These are phyloP conservation scores for Cephalotes varians DNA, from an alignment of 2,888 invertebrate genomes.

Conservation along the genomic window DNA sequence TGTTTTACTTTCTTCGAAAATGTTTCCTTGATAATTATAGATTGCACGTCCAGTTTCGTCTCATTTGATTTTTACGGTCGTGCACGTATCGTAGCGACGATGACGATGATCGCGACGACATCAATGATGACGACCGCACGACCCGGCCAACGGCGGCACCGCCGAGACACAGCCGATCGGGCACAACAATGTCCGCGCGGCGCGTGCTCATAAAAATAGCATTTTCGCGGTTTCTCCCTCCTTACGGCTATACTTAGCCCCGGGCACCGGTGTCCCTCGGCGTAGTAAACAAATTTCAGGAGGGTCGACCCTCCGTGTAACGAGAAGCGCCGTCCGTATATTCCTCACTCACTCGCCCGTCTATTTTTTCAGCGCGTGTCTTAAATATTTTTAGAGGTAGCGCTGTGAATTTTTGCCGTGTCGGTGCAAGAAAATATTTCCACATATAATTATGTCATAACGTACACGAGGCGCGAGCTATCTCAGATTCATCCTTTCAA, in stretches of 20 bases:
- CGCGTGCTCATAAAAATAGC: slow-evolving; percentile 81
- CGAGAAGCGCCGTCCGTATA: slow-evolving; percentile 60
- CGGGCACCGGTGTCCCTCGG: slow-evolving; percentile 75
- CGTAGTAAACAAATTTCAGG: slow-evolving; percentile 80
- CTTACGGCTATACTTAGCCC: slow-evolving; percentile 80
- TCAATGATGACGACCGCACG: slow-evolving; percentile 46
- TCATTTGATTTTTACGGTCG: background rate
- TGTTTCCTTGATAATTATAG: background rate
- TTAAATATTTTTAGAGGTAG: slow-evolving; percentile 49
- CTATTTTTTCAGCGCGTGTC: slow-evolving; percentile 47
- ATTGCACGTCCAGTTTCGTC: background rate
- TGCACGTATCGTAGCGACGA: slow-evolving; percentile 18
- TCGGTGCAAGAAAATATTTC: slow-evolving; percentile 16
- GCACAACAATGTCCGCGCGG: slow-evolving; percentile 71
- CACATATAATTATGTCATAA: slow-evolving; percentile 35
- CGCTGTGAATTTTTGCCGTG: slow-evolving; percentile 17
- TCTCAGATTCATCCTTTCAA: background rate
- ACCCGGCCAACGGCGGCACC: slow-evolving; percentile 36
- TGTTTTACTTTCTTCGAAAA: background rate
- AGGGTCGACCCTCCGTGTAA: slow-evolving; percentile 61
- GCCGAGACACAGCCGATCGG: slow-evolving; percentile 51
- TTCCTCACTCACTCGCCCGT: slow-evolving; percentile 33
- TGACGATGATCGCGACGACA: slow-evolving; percentile 51
- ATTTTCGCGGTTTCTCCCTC: slow-evolving; percentile 81
- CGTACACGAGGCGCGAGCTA: background rate